Evolutionary conservation across 1,140 invertebrate genomes (phyloP), one percentile per base, ranked within the genome.

Genomic region (Drosophila takahashii): DNA sequence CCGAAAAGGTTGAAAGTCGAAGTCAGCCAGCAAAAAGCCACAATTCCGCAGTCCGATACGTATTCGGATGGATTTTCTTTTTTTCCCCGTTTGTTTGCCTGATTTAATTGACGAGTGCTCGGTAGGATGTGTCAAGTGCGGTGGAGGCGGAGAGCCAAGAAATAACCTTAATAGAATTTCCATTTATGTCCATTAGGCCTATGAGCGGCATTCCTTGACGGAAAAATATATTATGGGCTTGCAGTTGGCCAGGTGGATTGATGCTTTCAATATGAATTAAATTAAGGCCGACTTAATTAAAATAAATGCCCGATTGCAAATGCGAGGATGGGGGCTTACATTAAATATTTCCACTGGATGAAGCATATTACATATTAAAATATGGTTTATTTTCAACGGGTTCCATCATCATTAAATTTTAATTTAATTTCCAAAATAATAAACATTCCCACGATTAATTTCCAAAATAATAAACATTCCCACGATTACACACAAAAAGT

Each of bases 161-260:
- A 52, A 70, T 58, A 54, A 42, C 52, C 67, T 39, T 87, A 87
- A 87, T 87, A 87, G 79, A 83, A 69, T 89, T 89, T 89, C 83
- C 84, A 87, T 87, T 87, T 87, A 52, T 61, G 79, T 73, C 84
- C 79, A 87, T 87, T 89, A 87, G 84, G 36, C 65, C 64, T 69
- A 47, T 50, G 18, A 3, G 39, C 26, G 34, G 37, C 18, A 7
- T n/a, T 47, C 8, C 44, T 37, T 32, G 42, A n/a, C n/a, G 32
- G 22, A 32, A 69, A 47, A 39, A 69, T 56, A 22, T 42, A 11
- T 52, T 67, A 56, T 70, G 50, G 32, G 11, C 45, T n/a, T 53
- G 47, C 39, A 45, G 22, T 18, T 44, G 10, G 9, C 34, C 16
- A 9, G 8, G 4, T 16, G 15, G 22, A 57, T 39, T 48, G 42